These are phyloP conservation scores for Trichomycterus rosablanca DNA, from an alignment of 2,113 vertebrate species.

Conservation along the genomic window DNA sequence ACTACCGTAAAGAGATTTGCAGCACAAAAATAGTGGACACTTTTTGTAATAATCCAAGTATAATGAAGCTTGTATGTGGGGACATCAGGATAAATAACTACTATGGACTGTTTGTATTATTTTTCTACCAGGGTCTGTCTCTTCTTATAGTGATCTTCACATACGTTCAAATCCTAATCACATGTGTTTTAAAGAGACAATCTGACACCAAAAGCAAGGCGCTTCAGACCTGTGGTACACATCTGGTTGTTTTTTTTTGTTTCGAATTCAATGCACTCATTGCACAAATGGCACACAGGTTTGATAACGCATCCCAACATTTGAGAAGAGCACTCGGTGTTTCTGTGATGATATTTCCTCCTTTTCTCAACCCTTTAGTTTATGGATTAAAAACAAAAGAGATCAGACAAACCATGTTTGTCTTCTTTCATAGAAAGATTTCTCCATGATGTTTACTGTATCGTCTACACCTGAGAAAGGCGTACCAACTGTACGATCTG, in stretches of 20 bases:
- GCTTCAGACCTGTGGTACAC: constrained; percentile 57
- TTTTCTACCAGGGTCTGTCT: neutral
- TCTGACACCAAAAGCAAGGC: constrained; percentile 49
- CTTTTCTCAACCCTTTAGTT: too few species aligned
- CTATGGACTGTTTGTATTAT: constrained; percentile 43
- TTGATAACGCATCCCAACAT: constrained; percentile 22
- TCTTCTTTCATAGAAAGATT: too few species aligned
- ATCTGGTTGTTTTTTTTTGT: constrained; percentile 52
- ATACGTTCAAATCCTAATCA: constrained; percentile 50
- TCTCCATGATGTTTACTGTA: too few species aligned
- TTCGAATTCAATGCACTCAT: constrained; percentile 45
- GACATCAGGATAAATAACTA: constrained; percentile 46
- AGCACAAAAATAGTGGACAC: neutral
- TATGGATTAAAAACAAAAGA: too few species aligned
- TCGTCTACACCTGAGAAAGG: too few species aligned
- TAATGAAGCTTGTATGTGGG: constrained; percentile 52
- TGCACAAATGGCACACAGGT: constrained; percentile 45
- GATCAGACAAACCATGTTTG: too few species aligned
- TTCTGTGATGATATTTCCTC: too few species aligned
- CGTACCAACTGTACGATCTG: too few species aligned
- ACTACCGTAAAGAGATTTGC: constrained; percentile 12
- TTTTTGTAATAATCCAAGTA: constrained; percentile 48
- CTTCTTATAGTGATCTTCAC: constrained; percentile 45
- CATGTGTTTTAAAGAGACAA: constrained; percentile 47
- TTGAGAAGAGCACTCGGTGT: too few species aligned